A percentile compares a stretch with the other conserved stretches of the same genome.
These are phyloP conservation scores for Toxotes jaculatrix DNA, from an alignment of 2,113 vertebrate genomes.

Conservation along the genomic window DNA sequence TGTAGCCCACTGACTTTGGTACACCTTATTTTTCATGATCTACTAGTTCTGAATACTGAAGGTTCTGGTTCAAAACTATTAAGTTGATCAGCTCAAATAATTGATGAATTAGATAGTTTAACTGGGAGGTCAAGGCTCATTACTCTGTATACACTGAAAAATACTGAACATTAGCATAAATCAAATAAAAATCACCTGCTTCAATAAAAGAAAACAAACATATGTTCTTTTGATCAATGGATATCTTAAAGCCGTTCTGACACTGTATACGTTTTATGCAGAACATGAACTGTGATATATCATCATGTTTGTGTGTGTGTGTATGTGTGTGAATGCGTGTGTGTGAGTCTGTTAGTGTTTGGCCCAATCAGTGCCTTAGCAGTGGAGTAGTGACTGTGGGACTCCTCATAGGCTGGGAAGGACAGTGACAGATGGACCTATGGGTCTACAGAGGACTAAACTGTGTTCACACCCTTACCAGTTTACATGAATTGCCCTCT, in stretches of 20 bases:
- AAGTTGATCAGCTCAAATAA: too few species aligned
- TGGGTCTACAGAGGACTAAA: conserved; percentile 1
- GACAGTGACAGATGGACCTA: conserved; percentile 43
- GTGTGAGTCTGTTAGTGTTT: not conserved
- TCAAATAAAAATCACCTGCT: too few species aligned
- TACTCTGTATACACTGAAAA: too few species aligned
- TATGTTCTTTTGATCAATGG: too few species aligned
- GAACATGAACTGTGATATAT: not conserved
- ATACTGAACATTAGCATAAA: too few species aligned
- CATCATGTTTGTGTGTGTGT: too few species aligned
- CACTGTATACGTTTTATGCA: not conserved
- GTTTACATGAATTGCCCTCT: conserved; percentile 1
- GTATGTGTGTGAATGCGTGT: not conserved
- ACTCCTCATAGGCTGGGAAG: not conserved
- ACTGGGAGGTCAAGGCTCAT: too few species aligned
- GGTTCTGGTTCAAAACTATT: too few species aligned
- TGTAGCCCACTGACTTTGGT: not conserved
- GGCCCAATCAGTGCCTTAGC: not conserved
- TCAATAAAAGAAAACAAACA: too few species aligned
- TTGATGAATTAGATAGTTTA: too few species aligned
- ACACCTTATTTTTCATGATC: not conserved
- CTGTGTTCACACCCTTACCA: conserved; percentile 32
- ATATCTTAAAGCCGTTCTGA: not conserved
- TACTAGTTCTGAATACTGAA: not conserved
- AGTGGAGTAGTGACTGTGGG: not conserved